Conservation (phyloP, 2,113 vertebrate species). For the Colaptes auratus region DNA sequence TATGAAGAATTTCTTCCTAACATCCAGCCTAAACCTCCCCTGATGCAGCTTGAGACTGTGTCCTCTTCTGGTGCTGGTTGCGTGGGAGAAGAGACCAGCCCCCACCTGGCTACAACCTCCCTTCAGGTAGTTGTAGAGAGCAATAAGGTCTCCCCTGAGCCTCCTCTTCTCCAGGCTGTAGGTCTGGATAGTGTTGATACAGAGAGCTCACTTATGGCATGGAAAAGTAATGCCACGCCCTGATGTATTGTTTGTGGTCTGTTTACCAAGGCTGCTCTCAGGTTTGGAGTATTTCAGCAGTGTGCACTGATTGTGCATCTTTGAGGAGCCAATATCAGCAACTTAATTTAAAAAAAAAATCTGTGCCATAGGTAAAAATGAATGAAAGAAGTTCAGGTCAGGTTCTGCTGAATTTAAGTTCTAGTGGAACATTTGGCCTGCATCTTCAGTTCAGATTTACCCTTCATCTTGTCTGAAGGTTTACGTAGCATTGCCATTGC, state of each 20-base stretch:
- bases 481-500: background rate
- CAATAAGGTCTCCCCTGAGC: too few species aligned
- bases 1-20: too few species aligned
- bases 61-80: too few species aligned
- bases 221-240: background rate
- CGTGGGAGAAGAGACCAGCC: too few species aligned
- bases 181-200: background rate
- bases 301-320: accelerated
- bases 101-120: too few species aligned
- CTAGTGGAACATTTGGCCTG: background rate
- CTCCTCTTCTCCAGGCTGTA: background rate
- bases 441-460: background rate
- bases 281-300: background rate
- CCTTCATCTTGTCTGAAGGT: background rate
- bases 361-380: background rate
- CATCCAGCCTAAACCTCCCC: too few species aligned
- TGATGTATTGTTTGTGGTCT: background rate
- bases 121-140: too few species aligned
- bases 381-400: background rate
- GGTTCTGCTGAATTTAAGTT: background rate
- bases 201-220: background rate
- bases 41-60: too few species aligned
- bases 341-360: background rate
- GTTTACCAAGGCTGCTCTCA: background rate
- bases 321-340: background rate